Base-by-base conservation (phyloP, 1,140 invertebrate species). In the Ips typographus region DNA sequence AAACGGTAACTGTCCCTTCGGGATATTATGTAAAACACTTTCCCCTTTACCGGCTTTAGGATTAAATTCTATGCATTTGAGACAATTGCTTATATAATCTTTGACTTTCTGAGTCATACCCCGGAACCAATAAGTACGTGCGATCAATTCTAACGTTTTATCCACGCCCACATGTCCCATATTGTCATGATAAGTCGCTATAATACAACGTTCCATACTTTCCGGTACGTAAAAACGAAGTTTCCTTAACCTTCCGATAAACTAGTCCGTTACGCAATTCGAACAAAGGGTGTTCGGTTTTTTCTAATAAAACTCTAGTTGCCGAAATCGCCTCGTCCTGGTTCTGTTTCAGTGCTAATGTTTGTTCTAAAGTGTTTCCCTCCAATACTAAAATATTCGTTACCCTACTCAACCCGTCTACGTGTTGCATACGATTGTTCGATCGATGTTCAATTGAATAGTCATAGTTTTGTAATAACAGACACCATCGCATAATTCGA, bases 1-100 rank as follows among this genome's bases (percentile, higher is more conserved):
- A 56, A 74, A 74, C 40, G 72, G 73, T 55, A 37, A 47, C 7
- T 69, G 42, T 8, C 61, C 74, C 61, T 75, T 75, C 7, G 64
- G 40, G 5, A 44, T 42, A 42, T 3, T 7, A 61, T 61, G 59
- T 37, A 61, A 43, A 6, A 72, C 52, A 47, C 42, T 57, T 64
- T 53, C 37, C 43, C 41, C 68, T 71, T n/a, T 49, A 40, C 38
- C 8, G 4, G 4, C 4, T 5, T 47, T 37, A 8, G 60, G 8
- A 49, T 40, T 4, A 49, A 22, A 63, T 8, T 4, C 4, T 4
- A 63, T 51, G 51, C 60, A 63, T n/a, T 52, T 37, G 3, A 64
- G 40, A 64, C 64, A 51, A 71, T 73, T 73, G 7, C 2, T n/a
- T 59, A 70, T 73, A 60, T 67, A 65, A 52, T 38, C 40, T 67